phyloP scores from a whole-genome alignment of 2,113 vertebrate genomes.

The Loxodonta africana region DNA sequence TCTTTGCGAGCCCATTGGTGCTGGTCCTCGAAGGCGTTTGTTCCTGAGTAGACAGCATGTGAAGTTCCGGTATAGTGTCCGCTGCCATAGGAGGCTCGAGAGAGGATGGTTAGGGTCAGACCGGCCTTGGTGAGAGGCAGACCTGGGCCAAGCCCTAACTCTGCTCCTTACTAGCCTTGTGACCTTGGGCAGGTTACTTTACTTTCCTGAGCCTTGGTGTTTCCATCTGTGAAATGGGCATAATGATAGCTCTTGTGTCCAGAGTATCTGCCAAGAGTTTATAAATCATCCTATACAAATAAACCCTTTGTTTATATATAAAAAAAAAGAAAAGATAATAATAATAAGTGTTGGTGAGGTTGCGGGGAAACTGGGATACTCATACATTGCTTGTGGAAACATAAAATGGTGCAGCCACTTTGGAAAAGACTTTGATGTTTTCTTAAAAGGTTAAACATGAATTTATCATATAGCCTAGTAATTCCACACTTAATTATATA shows the following conservation, averaged over 20 bases:
- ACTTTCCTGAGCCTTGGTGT: neutral
- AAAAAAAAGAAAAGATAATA: neutral
- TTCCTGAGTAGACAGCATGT: accelerated
- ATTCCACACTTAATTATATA: too few species aligned
- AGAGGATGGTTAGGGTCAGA: too few species aligned
- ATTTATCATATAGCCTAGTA: neutral
- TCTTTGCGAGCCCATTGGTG: accelerated
- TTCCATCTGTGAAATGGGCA: neutral
- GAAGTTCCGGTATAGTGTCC: accelerated
- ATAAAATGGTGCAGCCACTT: neutral
- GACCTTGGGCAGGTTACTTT: neutral
- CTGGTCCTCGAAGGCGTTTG: accelerated
- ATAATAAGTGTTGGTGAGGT: neutral
- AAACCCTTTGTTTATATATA: too few species aligned
- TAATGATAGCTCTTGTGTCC: neutral
- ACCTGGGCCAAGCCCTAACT: too few species aligned
- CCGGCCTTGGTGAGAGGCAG: too few species aligned
- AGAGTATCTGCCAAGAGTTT: neutral
- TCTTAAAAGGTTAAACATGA: neutral
- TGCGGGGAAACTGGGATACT: accelerated
- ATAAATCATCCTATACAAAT: neutral
- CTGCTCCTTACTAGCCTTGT: neutral
- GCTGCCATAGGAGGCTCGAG: accelerated
- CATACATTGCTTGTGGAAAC: accelerated
- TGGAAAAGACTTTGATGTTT: neutral